phyloP scores from a whole-genome alignment of 2,797 vertebrate genomes.

The Enteromius thamalakanensis region DNA sequence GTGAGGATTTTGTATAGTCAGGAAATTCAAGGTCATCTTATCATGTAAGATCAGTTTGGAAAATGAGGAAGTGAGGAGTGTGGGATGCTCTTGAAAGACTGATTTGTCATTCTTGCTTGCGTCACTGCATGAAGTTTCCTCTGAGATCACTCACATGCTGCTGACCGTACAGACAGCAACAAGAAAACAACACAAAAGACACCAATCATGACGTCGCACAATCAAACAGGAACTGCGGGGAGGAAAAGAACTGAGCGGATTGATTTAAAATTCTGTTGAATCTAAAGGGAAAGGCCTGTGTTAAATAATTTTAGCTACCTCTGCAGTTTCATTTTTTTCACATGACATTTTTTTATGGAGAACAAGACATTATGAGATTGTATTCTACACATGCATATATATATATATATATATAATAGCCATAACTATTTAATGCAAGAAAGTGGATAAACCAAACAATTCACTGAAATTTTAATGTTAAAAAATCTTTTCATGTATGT shows the following conservation, averaged over 20 bases:
- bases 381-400: background rate
- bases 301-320: background rate
- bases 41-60: conserved; percentile 15
- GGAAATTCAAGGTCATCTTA: conserved; percentile 17
- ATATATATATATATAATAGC: too few species aligned
- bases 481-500: background rate
- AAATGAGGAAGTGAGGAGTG: conserved; percentile 28
- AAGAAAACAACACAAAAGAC: conserved; percentile 22
- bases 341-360: background rate
- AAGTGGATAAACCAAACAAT: background rate
- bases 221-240: background rate
- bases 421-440: background rate
- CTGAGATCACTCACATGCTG: conserved; percentile 8
- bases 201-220: background rate
- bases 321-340: background rate
- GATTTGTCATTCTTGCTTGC: conserved; percentile 19
- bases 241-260: background rate
- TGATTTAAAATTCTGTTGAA: background rate
- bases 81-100: conserved; percentile 17
- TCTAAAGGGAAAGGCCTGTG: background rate
- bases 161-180: conserved; percentile 9
- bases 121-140: conserved; percentile 29
- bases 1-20: background rate
- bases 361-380: background rate
- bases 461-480: background rate